phyloP scores from a whole-genome alignment of 92 coral and sea anemone species.

The Diadumene lineata region DNA sequence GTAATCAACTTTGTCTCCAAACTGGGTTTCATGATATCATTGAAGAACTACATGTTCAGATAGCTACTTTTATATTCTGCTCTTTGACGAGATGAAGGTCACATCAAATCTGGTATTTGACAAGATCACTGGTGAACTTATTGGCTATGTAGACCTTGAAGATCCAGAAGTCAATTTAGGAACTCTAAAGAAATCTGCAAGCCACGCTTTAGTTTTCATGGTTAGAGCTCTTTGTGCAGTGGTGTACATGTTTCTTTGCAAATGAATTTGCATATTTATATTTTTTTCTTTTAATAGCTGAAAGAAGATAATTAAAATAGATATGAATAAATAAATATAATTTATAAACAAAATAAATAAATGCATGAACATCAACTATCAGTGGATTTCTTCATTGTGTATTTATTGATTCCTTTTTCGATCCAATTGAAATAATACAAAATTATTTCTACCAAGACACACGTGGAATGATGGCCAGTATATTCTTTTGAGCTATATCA shows the following conservation, averaged over 20 bases:
- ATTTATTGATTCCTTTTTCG: too few species aligned
- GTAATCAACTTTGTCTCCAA: constrained; percentile 47
- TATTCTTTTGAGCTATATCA: constrained; percentile 59
- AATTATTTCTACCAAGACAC: too few species aligned
- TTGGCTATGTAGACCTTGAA: constrained; percentile 25
- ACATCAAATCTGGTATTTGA: constrained; percentile 29
- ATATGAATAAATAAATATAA: too few species aligned
- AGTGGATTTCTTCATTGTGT: too few species aligned
- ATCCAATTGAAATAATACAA: too few species aligned
- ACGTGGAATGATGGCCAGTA: constrained; percentile 58
- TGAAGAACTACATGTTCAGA: constrained; percentile 19
- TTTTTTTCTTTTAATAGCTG: too few species aligned
- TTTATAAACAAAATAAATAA: too few species aligned
- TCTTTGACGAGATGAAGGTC: constrained; percentile 45
- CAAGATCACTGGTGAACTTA: constrained; percentile 26
- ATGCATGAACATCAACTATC: too few species aligned
- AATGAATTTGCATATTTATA: too few species aligned
- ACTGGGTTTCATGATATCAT: constrained; percentile 38
- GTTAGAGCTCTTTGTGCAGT: constrained; percentile 62
- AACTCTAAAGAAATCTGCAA: constrained; percentile 37
- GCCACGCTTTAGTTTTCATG: constrained; percentile 41
- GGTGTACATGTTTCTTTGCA: too few species aligned
- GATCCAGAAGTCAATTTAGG: constrained; percentile 47
- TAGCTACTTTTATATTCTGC: constrained; percentile 36
- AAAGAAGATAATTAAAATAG: too few species aligned